Evolutionary conservation across 2,113 vertebrate genomes (phyloP).

Genomic region (Phylloscopus trochilus): DNA sequence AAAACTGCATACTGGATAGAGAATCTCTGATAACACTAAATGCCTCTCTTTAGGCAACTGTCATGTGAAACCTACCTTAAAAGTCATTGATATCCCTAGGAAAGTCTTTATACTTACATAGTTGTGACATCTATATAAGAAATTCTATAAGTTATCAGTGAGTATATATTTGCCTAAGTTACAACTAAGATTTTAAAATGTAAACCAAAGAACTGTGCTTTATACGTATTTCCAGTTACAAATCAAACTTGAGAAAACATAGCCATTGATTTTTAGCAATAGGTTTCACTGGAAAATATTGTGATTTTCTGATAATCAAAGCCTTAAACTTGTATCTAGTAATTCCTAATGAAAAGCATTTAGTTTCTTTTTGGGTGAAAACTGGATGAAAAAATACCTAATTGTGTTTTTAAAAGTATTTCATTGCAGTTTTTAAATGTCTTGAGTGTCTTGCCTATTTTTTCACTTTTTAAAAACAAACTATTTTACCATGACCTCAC

Average conservation of each 20-base stretch:
- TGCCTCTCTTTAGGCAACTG: background rate
- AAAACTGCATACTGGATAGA: background rate
- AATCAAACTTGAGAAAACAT: background rate
- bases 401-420: background rate
- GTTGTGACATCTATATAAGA: background rate
- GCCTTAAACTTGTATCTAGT: background rate
- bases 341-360: background rate
- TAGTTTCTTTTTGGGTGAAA: background rate
- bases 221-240: background rate
- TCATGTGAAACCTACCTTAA: background rate
- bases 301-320: background rate
- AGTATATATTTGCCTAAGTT: background rate
- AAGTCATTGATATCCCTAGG: background rate
- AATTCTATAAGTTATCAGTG: background rate
- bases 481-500: background rate
- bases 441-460: background rate
- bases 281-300: background rate
- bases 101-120: background rate
- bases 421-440: background rate
- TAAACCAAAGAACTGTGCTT: background rate
- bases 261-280: accelerated
- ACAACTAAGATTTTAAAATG: background rate
- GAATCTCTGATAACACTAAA: background rate
- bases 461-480: background rate
- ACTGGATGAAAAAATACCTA: background rate